Conservation (phyloP, 2,888 invertebrate genomes). For the Mesodorylaimus sp. region DNA sequence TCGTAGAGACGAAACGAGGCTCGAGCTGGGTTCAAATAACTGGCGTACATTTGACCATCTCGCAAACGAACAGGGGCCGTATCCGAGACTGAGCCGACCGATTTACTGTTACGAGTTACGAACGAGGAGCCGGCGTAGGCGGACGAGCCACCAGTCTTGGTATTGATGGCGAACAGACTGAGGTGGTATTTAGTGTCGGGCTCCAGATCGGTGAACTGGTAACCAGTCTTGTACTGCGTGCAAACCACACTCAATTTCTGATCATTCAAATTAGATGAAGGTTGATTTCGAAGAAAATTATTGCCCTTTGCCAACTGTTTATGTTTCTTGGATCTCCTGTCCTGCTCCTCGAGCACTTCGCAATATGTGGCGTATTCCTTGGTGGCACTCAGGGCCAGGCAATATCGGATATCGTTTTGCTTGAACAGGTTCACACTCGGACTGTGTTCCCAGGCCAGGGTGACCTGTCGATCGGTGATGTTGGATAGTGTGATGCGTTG, state of each 20-base stretch:
- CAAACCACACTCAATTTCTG: neutral
- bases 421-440: neutral
- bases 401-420: neutral
- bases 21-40: constrained; percentile 8
- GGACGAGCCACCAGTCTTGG: constrained; percentile 19
- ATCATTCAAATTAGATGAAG: too few relatives aligned
- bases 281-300: neutral
- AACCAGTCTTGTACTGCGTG: constrained; percentile 1
- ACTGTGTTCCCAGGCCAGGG: neutral
- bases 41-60: constrained; percentile 10
- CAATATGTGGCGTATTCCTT: constrained; percentile 4
- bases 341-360: neutral
- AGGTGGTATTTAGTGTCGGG: constrained; percentile 22
- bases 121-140: constrained; percentile 21
- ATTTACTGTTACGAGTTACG: constrained; percentile 15
- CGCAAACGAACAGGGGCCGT: neutral
- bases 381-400: neutral
- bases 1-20: constrained; percentile 5
- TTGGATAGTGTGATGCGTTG: neutral
- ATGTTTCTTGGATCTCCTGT: neutral
- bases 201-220: neutral
- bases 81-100: too few relatives aligned
- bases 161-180: constrained; percentile 26
- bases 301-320: neutral
- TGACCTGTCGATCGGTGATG: neutral